Evolutionary conservation across 1,140 invertebrate genomes (phyloP).

Genomic region (Eumaeus atala): DNA sequence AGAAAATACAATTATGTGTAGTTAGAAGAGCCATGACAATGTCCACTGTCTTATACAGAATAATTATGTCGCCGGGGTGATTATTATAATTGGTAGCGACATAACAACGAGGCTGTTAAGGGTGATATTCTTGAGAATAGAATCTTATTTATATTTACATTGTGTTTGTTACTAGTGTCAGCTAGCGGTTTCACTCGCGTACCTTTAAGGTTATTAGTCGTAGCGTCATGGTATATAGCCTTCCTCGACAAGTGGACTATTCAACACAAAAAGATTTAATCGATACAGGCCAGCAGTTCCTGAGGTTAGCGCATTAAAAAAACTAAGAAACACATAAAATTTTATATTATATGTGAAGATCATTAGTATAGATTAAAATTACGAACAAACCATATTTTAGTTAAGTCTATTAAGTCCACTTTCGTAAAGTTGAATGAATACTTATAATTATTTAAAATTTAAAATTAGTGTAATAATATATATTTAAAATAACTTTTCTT

Average conservation of each 20-base stretch:
- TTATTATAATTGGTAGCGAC: constrained; percentile 66
- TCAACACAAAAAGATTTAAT: constrained; percentile 11
- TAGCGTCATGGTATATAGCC: too few relatives aligned
- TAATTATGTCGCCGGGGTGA: constrained; percentile 61
- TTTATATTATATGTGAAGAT: neutral
- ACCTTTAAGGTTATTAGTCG: too few relatives aligned
- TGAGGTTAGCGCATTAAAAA: neutral
- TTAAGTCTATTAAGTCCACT: neutral
- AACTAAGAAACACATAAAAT: neutral
- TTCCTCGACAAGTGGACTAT: too few relatives aligned
- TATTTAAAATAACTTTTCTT: too few relatives aligned
- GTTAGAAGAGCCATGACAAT: constrained; percentile 47
- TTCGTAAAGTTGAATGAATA: neutral
- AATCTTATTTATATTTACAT: neutral
- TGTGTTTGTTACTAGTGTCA: constrained; percentile 3
- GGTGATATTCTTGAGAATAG: constrained; percentile 23
- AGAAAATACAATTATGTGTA: constrained; percentile 61
- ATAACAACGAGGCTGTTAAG: constrained; percentile 61
- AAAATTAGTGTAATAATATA: too few relatives aligned
- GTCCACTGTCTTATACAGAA: constrained; percentile 46
- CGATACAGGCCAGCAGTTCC: too few relatives aligned
- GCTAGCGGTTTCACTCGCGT: neutral
- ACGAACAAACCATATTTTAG: neutral
- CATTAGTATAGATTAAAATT: neutral
- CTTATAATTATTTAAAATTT: too few relatives aligned